Evolutionary conservation across 2,797 vertebrate species (phyloP), one percentile per base, ranked within the genome.

Genomic region (Tiaroga cobitis): DNA sequence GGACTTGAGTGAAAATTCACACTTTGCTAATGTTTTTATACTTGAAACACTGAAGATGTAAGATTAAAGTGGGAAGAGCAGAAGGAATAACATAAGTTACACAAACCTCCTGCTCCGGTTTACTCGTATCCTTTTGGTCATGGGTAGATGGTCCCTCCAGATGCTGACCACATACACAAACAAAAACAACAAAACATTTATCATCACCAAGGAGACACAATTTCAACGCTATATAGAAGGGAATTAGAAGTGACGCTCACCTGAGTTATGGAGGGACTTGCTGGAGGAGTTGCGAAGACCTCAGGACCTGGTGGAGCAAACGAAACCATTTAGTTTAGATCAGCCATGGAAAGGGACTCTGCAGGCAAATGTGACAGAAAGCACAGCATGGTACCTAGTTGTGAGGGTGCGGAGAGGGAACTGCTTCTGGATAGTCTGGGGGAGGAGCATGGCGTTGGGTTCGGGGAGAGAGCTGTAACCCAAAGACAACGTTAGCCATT

Each of bases 361-460:
- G 10, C 2, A 0, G 5, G 39, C 11, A 32, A 80, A 56, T 3
- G 26, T 80, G 29, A 46, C 32, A 4, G 29, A 65, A 49, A 81
- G 19, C 13, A 72, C n/a, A 56, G 51, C 5, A 39, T 73, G 90
- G 88, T 93, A 97, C 96, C 95, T 85, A 92, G 86, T 4, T 93
- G 94, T 74, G 95, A 91, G 37, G 95, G 92, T 49, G 94, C 88
- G 32, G 93, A 93, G 76, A 96, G 83, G 0, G 95, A 97, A 87
- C 90, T 96, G 93, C 93, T 98, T 90, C 90, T 88, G 24, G 96
- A 97, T 15, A 94, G 90, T 29, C 83, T 81, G 0, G 96, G 96
- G 84, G 97, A 97, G 43, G 95, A 90, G 72, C 94, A 91, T 9
- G 97, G 96, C 39, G 95, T 97, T 86, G 92, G 93, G 84, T 92